These are phyloP conservation scores for Montipora foliosa DNA, from an alignment of 64 coral and sea anemone species.

Conservation along the genomic window DNA sequence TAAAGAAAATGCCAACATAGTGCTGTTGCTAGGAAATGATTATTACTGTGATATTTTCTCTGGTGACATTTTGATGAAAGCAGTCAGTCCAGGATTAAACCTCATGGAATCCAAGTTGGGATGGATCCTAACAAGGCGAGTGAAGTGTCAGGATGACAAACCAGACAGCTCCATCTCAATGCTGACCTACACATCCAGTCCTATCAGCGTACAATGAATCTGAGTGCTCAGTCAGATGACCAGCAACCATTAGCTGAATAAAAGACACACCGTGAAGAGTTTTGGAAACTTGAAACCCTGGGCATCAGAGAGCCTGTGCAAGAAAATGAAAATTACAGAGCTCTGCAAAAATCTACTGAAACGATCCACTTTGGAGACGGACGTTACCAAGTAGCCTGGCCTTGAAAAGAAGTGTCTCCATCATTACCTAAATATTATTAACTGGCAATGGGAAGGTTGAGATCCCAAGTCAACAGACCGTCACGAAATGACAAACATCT, in stretches of 20 bases:
- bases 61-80: background rate
- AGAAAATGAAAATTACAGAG: slow-evolving; percentile 3
- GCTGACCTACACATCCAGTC: background rate
- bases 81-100: background rate
- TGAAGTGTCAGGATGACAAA: background rate
- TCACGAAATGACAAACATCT: slow-evolving; percentile 12
- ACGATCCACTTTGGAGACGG: background rate
- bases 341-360: slow-evolving; percentile 4
- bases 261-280: background rate
- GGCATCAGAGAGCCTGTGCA: slow-evolving; percentile 2
- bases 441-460: slow-evolving; percentile 9
- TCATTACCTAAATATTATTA: slow-evolving; percentile 24
- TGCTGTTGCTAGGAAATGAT: slow-evolving; percentile 6
- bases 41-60: background rate
- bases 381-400: slow-evolving; percentile 34
- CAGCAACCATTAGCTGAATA: background rate
- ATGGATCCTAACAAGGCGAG: slow-evolving; percentile 17
- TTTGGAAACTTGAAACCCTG: slow-evolving; percentile 22
- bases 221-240: background rate
- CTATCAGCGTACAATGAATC: background rate
- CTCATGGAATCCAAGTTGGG: background rate
- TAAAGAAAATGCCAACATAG: slow-evolving; percentile 4
- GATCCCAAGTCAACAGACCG: background rate
- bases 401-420: slow-evolving; percentile 30
- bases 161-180: background rate